A percentile compares a stretch with the other conserved stretches of the same genome.
Conservation (phyloP, 2,113 vertebrate species). For the Dromiciops gliroides region DNA sequence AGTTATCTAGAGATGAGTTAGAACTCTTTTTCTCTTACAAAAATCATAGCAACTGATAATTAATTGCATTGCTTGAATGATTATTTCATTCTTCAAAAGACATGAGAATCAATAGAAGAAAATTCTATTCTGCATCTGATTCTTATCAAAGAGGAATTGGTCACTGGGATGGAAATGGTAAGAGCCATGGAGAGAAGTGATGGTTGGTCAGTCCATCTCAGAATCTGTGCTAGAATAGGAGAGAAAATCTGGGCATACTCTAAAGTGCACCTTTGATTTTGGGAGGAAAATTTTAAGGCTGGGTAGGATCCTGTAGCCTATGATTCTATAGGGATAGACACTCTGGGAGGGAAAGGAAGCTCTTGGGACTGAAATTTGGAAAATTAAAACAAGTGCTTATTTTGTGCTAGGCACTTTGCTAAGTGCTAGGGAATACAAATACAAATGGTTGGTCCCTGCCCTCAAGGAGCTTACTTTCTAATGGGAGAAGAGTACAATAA, state of each 20-base stretch:
- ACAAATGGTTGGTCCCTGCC: too few relatives aligned
- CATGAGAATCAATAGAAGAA: background rate
- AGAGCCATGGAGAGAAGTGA: background rate
- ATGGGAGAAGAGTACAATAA: too few relatives aligned
- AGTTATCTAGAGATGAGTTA: too few relatives aligned
- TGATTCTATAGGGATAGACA: too few relatives aligned
- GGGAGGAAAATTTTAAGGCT: background rate
- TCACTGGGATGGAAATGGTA: too few relatives aligned
- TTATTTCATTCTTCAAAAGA: background rate
- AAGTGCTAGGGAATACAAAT: too few relatives aligned
- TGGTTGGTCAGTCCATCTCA: background rate
- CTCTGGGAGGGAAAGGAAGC: too few relatives aligned
- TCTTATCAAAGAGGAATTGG: background rate
- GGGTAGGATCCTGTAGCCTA: too few relatives aligned
- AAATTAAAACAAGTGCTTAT: too few relatives aligned
- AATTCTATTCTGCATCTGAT: background rate
- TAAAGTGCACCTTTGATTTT: background rate
- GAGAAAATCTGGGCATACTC: background rate
- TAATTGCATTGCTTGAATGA: background rate
- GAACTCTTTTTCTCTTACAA: background rate
- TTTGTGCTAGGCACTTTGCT: too few relatives aligned
- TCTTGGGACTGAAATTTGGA: too few relatives aligned
- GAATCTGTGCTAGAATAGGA: background rate
- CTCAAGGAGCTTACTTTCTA: too few relatives aligned
- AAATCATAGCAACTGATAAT: background rate